phyloP scores from a whole-genome alignment of 2,888 invertebrate genomes.

The Brenthis daphne region DNA sequence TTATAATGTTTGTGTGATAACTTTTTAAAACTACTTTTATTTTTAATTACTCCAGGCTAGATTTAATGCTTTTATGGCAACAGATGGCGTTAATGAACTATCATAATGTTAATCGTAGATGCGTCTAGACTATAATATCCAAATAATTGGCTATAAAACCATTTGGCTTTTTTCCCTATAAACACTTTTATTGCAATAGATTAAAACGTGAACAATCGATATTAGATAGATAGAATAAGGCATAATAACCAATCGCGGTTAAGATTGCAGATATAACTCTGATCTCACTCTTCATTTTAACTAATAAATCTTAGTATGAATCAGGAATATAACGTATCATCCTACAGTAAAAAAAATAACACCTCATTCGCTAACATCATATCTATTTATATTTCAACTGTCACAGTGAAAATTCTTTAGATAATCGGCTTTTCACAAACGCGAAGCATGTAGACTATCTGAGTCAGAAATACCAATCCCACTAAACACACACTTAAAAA shows the following conservation, averaged over 20 bases:
- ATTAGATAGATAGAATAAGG: neutral
- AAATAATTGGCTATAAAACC: conserved; percentile 11
- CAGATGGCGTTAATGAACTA: no score
- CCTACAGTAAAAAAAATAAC: conserved; percentile 27
- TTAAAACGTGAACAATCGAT: conserved; percentile 8
- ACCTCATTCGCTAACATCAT: conserved; percentile 31
- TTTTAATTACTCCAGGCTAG: no score
- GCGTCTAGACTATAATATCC: neutral
- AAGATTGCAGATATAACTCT: conserved; percentile 1
- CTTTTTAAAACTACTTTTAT: no score
- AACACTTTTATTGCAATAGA: neutral
- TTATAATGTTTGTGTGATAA: no score
- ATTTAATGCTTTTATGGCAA: no score
- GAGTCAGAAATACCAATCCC: conserved; percentile 43
- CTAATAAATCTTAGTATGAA: conserved; percentile 19
- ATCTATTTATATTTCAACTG: conserved; percentile 40
- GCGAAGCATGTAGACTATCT: conserved; percentile 30
- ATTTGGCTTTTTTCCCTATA: neutral
- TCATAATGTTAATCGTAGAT: neutral
- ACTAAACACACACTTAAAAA: conserved; percentile 19
- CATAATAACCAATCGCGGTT: conserved; percentile 2
- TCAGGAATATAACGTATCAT: conserved; percentile 30
- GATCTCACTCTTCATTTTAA: conserved; percentile 9
- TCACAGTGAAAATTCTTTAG: conserved; percentile 33
- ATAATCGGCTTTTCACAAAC: conserved; percentile 22